Percentiles rank a stretch among this genome's conserved stretches.
phyloP scores from a whole-genome alignment of 2,888 invertebrate genomes.

The Cerceris rybyensis region DNA sequence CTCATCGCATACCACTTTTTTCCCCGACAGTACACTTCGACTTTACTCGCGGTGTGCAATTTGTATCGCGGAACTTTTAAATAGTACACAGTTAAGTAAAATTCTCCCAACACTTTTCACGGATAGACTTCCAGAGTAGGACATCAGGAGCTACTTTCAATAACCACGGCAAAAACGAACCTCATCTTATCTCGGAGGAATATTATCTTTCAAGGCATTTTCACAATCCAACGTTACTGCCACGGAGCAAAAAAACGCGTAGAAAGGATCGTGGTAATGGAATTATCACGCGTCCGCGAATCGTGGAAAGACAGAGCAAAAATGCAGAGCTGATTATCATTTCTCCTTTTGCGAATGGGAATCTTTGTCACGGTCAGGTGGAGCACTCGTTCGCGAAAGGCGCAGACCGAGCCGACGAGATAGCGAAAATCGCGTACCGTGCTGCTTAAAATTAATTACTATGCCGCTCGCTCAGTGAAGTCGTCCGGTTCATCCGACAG shows the following conservation, averaged over 20 bases:
- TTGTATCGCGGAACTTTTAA: too few species aligned
- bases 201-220: too few species aligned
- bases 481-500: slow-evolving; percentile 74
- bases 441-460: slow-evolving; percentile 79
- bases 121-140: too few species aligned
- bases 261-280: slow-evolving; percentile 16
- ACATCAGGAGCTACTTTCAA: too few species aligned
- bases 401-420: slow-evolving; percentile 62
- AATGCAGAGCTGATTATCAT: slow-evolving; percentile 18
- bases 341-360: slow-evolving; percentile 20
- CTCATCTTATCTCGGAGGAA: too few species aligned
- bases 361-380: slow-evolving; percentile 41
- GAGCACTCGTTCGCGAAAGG: slow-evolving; percentile 23
- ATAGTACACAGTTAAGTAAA: too few species aligned
- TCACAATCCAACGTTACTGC: too few species aligned
- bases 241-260: background rate
- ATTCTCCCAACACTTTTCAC: too few species aligned
- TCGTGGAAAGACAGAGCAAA: background rate
- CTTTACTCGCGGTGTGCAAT: too few species aligned
- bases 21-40: too few species aligned
- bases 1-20: too few species aligned
- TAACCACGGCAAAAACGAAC: too few species aligned
- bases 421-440: slow-evolving; percentile 75
- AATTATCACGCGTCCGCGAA: slow-evolving; percentile 29
- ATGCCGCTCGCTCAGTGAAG: slow-evolving; percentile 72